phyloP scores from a whole-genome alignment of 2,113 vertebrate species.

The Centropristis striata region DNA sequence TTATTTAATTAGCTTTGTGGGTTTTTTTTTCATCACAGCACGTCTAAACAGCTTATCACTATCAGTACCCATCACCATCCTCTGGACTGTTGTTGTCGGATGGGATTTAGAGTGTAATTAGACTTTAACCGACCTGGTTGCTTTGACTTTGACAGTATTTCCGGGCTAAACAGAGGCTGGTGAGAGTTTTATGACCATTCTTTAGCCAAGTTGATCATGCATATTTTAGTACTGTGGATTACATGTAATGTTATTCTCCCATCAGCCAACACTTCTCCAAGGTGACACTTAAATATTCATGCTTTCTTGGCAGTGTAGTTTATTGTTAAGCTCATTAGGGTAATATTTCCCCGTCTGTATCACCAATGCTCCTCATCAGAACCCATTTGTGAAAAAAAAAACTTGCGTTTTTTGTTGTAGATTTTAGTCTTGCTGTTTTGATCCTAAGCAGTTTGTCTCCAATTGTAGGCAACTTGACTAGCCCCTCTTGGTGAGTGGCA shows the following conservation, averaged over 20 bases:
- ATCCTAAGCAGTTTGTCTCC: constrained; percentile 8
- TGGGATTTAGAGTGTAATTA: neutral
- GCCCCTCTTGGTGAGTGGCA: constrained; percentile 30
- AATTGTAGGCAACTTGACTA: constrained; percentile 30
- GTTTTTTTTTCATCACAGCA: constrained; percentile 1
- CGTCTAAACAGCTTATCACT: neutral
- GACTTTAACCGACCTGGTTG: neutral
- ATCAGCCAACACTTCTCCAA: constrained; percentile 44
- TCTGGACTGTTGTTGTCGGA: neutral
- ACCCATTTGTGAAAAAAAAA: neutral
- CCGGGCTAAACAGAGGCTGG: neutral
- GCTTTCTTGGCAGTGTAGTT: constrained; percentile 39
- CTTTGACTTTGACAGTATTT: neutral
- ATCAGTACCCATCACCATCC: neutral
- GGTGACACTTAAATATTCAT: constrained; percentile 68
- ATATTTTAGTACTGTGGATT: constrained; percentile 72
- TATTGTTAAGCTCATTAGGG: neutral
- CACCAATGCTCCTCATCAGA: neutral
- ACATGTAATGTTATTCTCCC: constrained; percentile 51
- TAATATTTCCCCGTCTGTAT: neutral
- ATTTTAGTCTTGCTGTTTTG: constrained; percentile 4
- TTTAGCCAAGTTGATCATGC: constrained; percentile 54
- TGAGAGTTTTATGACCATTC: constrained; percentile 11
- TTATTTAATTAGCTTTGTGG: neutral
- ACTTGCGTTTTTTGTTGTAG: neutral